Conservation (phyloP, 2,113 vertebrate genomes). For the Menidia beryllina region DNA sequence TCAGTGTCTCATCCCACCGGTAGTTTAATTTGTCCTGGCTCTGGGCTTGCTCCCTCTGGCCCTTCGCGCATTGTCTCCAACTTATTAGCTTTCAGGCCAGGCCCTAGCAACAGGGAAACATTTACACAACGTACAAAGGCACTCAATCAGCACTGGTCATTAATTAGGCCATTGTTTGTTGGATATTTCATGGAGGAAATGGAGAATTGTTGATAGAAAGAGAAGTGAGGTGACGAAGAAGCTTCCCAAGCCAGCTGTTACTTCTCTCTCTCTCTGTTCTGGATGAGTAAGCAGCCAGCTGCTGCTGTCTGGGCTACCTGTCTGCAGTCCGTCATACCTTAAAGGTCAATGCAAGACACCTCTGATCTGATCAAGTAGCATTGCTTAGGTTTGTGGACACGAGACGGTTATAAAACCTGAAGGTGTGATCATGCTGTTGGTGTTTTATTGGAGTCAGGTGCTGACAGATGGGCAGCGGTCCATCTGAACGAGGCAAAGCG, state of each 20-base stretch:
- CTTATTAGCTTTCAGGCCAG: conserved; percentile 58
- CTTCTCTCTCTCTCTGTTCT: conserved; percentile 28
- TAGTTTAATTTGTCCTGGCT: conserved; percentile 23
- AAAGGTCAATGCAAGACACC: conserved; percentile 33
- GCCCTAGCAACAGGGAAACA: conserved; percentile 76
- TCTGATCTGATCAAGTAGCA: neutral
- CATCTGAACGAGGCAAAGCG: conserved; percentile 2
- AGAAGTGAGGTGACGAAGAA: conserved; percentile 47
- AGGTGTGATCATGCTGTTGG: neutral
- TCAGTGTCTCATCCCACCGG: conserved; percentile 12
- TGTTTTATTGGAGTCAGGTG: neutral
- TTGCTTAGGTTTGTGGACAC: conserved; percentile 10
- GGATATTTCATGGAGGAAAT: conserved; percentile 67
- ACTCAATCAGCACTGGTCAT: conserved; percentile 57
- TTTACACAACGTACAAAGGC: conserved; percentile 55
- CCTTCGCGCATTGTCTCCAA: conserved; percentile 20
- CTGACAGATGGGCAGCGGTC: conserved; percentile 12
- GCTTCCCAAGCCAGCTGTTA: conserved; percentile 49
- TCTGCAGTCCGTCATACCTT: conserved; percentile 27
- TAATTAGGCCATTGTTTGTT: conserved; percentile 69
- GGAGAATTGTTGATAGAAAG: conserved; percentile 67
- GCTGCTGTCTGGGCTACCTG: conserved; percentile 20
- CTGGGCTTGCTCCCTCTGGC: conserved; percentile 29
- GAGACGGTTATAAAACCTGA: conserved; percentile 3
- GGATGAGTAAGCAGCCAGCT: conserved; percentile 31